Conservation (phyloP, 2,888 invertebrate genomes). For the Fragum sueziense region DNA sequence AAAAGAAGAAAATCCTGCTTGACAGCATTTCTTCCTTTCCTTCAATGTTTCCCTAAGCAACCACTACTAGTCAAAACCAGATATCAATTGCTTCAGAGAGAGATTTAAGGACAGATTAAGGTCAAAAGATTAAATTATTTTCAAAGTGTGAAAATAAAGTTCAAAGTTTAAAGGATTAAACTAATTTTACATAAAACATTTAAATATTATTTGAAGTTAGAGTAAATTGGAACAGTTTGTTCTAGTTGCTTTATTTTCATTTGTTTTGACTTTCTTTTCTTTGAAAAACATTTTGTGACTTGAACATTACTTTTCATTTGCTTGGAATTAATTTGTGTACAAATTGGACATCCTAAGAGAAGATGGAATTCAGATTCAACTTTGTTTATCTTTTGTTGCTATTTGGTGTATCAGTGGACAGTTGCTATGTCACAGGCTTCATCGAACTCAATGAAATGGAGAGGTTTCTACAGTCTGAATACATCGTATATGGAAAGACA, state of each 20-base stretch:
- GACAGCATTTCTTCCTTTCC: neutral
- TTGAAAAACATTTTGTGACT: neutral
- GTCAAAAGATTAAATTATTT: neutral
- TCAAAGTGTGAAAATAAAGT: neutral
- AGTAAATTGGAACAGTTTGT: neutral
- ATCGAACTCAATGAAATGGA: slow-evolving; percentile 41
- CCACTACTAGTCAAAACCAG: neutral
- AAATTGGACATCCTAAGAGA: neutral
- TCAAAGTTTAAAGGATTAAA: neutral
- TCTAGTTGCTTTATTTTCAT: neutral
- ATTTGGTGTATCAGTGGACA: neutral
- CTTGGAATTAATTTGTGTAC: too few species aligned
- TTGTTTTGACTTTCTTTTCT: neutral
- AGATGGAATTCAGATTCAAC: slow-evolving; percentile 1
- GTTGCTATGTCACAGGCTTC: slow-evolving; percentile 24
- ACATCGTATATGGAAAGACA: slow-evolving; percentile 46
- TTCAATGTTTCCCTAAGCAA: neutral
- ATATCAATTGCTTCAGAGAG: neutral
- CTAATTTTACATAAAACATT: neutral
- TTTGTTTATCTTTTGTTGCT: neutral
- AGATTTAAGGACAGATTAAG: neutral
- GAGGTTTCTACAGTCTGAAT: slow-evolving; percentile 34
- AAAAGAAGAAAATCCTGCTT: neutral
- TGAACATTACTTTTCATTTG: too few species aligned
- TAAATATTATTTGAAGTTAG: slow-evolving; percentile 2